Evolutionary conservation across 2,113 vertebrate species (phyloP).

Genomic region (Nibea coibor): DNA sequence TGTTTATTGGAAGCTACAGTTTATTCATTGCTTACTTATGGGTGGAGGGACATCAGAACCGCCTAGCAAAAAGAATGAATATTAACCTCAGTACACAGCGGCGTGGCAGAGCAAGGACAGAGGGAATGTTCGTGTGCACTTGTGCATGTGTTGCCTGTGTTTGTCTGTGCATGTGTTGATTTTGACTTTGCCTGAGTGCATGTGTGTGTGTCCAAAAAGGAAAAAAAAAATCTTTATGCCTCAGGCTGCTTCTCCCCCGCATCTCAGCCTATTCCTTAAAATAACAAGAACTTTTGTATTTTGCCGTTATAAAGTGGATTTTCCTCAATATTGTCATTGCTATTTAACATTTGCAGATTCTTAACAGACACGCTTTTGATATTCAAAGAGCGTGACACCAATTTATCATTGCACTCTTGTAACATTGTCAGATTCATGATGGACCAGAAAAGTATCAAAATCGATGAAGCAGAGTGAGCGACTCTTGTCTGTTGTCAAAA

Average conservation of each 20-base stretch:
- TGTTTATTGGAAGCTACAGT: constrained; percentile 78
- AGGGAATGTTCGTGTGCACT: constrained; percentile 13
- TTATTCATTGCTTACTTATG: constrained; percentile 78
- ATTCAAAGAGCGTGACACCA: neutral
- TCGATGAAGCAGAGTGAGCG: neutral
- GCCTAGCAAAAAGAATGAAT: constrained; percentile 72
- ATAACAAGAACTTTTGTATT: constrained; percentile 21
- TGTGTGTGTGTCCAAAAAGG: constrained; percentile 20
- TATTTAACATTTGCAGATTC: neutral
- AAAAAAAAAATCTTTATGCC: neutral
- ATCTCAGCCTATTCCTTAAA: constrained; percentile 12
- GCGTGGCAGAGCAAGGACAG: constrained; percentile 50
- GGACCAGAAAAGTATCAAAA: neutral
- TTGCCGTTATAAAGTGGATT: neutral
- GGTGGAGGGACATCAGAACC: constrained; percentile 68
- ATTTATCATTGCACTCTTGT: neutral
- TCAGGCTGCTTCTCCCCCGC: constrained; percentile 21
- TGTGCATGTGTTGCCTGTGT: constrained; percentile 24
- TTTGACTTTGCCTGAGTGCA: constrained; percentile 30
- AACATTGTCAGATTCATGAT: neutral
- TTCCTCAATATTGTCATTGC: neutral
- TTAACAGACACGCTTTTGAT: neutral
- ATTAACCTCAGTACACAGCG: constrained; percentile 55
- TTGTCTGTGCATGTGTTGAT: constrained; percentile 31
- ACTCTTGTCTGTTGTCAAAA: neutral